phyloP scores from a whole-genome alignment of 2,797 vertebrate genomes.

The Labeo calbasu region DNA sequence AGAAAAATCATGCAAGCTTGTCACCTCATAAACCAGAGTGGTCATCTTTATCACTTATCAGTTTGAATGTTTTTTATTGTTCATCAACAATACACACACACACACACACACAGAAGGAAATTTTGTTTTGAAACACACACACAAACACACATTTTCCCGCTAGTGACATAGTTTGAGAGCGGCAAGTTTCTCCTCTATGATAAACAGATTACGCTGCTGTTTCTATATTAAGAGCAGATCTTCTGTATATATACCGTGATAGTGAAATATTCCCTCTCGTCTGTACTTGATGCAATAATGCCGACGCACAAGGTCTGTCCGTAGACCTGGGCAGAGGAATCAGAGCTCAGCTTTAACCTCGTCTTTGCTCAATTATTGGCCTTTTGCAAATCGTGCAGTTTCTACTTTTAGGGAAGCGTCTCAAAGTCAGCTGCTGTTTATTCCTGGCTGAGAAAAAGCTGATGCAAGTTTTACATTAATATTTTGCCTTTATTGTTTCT shows the following conservation, averaged over 20 bases:
- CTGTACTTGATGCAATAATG: slow-evolving; percentile 10
- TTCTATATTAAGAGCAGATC: slow-evolving; percentile 10
- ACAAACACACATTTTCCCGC: neutral
- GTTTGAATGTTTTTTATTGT: neutral
- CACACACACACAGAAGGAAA: neutral
- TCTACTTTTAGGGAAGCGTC: slow-evolving; percentile 34
- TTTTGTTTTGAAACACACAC: neutral
- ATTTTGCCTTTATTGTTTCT: neutral
- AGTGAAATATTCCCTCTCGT: neutral
- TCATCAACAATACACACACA: neutral
- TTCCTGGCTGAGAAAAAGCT: slow-evolving; percentile 50
- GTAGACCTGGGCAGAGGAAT: neutral
- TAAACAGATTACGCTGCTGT: neutral
- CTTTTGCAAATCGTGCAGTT: slow-evolving; percentile 48
- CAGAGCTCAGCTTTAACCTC: slow-evolving; percentile 42
- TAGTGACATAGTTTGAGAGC: neutral
- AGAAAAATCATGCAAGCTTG: neutral
- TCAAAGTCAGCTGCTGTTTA: slow-evolving; percentile 48
- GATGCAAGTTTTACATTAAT: slow-evolving; percentile 52
- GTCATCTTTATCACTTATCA: neutral
- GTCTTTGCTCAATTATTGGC: slow-evolving; percentile 48
- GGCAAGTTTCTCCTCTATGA: neutral
- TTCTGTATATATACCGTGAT: neutral
- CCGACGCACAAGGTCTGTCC: neutral
- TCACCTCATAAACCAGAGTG: neutral